These are phyloP conservation scores for Sebastes glaucus DNA, from an alignment of 2,797 vertebrate genomes.

Conservation along the genomic window DNA sequence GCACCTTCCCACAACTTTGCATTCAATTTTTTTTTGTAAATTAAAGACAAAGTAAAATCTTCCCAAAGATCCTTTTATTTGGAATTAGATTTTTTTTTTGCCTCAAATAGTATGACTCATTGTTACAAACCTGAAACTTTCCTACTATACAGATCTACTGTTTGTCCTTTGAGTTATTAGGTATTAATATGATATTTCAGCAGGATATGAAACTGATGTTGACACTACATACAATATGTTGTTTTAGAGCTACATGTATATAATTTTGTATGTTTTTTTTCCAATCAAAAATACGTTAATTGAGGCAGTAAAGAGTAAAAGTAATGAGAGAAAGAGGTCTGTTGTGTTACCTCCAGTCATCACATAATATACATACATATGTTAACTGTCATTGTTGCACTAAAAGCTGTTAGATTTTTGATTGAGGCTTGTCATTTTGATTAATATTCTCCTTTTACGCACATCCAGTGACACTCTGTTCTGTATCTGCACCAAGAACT, in stretches of 20 bases:
- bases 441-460: background rate
- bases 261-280: background rate
- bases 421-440: background rate
- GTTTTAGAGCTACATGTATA: background rate
- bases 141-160: background rate
- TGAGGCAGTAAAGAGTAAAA: background rate
- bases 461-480: background rate
- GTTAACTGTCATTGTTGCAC: background rate
- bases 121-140: background rate
- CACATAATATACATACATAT: background rate
- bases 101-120: rapidly evolving
- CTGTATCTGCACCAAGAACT: background rate
- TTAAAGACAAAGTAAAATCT: background rate
- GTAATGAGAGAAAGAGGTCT: background rate
- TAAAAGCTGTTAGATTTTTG: background rate
- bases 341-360: background rate
- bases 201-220: background rate
- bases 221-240: background rate
- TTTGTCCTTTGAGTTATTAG: too few relatives aligned
- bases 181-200: background rate
- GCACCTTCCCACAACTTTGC: background rate
- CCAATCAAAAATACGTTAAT: background rate
- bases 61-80: background rate
- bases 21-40: background rate
- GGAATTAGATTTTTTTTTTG: background rate